Evolutionary conservation across 2,888 invertebrate genomes (phyloP).

Genomic region (Periphyllus acericola): DNA sequence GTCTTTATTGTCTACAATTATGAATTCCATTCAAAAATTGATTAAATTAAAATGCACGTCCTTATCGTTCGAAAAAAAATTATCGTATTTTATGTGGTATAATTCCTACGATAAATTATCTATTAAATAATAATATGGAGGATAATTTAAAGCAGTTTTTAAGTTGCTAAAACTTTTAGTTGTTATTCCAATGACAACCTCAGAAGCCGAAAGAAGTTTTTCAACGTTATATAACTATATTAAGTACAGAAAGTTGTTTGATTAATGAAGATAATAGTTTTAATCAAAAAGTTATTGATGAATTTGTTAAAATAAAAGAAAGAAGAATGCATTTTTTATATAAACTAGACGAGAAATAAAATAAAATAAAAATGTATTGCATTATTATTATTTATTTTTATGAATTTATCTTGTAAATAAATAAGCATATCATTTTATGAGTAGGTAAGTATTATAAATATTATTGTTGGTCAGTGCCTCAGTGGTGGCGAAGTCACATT

Average conservation of each 20-base stretch:
- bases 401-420: too few species aligned
- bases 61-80: neutral
- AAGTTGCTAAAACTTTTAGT: conserved; percentile 27
- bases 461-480: too few species aligned
- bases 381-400: too few species aligned
- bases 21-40: too few species aligned
- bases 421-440: too few species aligned
- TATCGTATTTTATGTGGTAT: neutral
- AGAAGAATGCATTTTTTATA: conserved; percentile 17
- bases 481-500: too few species aligned
- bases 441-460: too few species aligned
- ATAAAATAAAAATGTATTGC: too few species aligned
- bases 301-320: conserved; percentile 8
- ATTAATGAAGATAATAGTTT: conserved; percentile 5
- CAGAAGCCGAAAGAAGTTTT: conserved; percentile 32
- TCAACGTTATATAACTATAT: conserved; percentile 27
- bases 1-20: too few species aligned
- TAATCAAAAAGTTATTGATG: conserved; percentile 9
- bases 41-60: too few species aligned
- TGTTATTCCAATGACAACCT: conserved; percentile 15
- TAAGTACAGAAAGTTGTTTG: conserved; percentile 7
- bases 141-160: conserved; percentile 35
- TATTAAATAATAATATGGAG: conserved; percentile 15
- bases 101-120: conserved; percentile 31
- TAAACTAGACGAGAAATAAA: neutral